These are phyloP conservation scores for Stictocephala bisonia DNA, from an alignment of 2,888 invertebrate genomes.

Conservation along the genomic window DNA sequence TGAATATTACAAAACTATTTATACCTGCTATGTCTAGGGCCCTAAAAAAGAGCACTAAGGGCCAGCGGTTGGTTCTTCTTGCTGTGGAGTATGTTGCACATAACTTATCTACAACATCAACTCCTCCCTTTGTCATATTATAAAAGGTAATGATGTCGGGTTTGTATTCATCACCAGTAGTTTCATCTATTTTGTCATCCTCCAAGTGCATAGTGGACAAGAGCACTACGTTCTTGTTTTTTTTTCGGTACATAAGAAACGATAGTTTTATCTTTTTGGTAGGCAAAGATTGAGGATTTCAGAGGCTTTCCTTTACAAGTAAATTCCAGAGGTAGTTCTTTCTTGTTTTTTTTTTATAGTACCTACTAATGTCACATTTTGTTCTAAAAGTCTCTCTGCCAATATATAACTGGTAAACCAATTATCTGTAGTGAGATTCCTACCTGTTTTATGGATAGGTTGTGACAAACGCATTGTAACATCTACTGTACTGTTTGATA, in stretches of 20 bases:
- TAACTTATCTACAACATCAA: conserved; percentile 1
- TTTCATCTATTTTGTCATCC: background rate
- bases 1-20: too few relatives aligned
- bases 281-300: background rate
- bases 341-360: background rate
- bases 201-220: background rate
- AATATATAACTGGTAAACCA: background rate
- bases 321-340: background rate
- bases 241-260: background rate
- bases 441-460: too few relatives aligned
- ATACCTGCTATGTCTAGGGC: too few relatives aligned
- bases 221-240: too few relatives aligned
- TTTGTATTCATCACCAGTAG: background rate
- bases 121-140: too few relatives aligned
- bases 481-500: background rate
- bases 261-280: background rate
- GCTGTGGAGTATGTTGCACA: too few relatives aligned
- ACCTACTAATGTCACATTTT: background rate
- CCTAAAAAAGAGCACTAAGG: too few relatives aligned
- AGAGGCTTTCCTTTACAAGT: background rate
- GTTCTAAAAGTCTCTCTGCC: background rate
- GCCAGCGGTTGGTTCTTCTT: too few relatives aligned
- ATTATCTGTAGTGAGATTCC: background rate
- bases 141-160: background rate
- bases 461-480: background rate